Evolutionary conservation across 2,113 vertebrate species (phyloP).

Genomic region (Oryzias woworae): DNA sequence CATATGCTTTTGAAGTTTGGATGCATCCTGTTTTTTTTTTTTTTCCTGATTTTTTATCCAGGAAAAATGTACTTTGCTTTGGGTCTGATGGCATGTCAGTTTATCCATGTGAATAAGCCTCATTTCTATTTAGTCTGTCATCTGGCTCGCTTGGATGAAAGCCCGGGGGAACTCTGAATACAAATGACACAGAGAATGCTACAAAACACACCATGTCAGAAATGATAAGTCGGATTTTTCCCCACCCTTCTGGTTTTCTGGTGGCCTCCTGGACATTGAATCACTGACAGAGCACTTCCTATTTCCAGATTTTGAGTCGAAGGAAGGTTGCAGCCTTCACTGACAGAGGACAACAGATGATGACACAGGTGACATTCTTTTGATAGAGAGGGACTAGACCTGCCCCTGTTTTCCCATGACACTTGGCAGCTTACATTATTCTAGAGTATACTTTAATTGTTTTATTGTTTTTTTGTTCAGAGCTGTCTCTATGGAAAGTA

Average conservation of each 20-base stretch:
- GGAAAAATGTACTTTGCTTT: constrained; percentile 37
- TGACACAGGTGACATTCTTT: constrained; percentile 41
- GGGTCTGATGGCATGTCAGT: constrained; percentile 42
- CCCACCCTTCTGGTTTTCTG: constrained; percentile 19
- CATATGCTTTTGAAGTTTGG: constrained; percentile 12
- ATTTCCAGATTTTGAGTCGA: constrained; percentile 32
- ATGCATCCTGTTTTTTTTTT: constrained; percentile 27
- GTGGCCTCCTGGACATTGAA: constrained; percentile 20
- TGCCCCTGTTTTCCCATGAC: constrained; percentile 16
- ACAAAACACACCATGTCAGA: constrained; percentile 44
- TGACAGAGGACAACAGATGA: constrained; percentile 16
- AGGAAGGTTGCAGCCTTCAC: constrained; percentile 19
- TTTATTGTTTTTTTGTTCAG: constrained; percentile 21
- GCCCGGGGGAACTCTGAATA: constrained; percentile 51
- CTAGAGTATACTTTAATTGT: neutral
- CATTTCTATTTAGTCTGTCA: constrained; percentile 53
- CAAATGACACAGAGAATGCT: constrained; percentile 53
- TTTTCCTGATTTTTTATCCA: constrained; percentile 27
- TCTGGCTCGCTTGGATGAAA: constrained; percentile 51
- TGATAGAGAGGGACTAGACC: constrained; percentile 55
- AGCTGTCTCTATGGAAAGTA: constrained; percentile 3
- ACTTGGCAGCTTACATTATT: constrained; percentile 36
- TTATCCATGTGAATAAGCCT: constrained; percentile 49
- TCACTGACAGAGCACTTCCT: constrained; percentile 45
- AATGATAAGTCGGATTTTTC: constrained; percentile 52